Percentiles rank a stretch among this genome's conserved stretches.
phyloP scores from a whole-genome alignment of 2,888 invertebrate species.

The Hedya salicella region DNA sequence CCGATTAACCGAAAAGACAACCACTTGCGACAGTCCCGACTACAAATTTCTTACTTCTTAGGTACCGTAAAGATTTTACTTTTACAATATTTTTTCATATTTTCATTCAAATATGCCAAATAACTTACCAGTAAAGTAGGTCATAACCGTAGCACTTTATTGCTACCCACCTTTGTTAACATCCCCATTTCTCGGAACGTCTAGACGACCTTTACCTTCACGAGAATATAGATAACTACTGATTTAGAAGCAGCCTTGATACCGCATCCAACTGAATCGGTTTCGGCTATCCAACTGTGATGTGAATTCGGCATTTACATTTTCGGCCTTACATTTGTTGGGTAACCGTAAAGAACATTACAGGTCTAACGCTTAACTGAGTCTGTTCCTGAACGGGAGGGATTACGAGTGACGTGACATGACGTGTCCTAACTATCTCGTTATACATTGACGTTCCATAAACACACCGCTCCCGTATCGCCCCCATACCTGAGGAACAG shows the following conservation, averaged over 20 bases:
- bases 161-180: slow-evolving; percentile 3
- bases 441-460: no score
- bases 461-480: no score
- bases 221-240: background rate
- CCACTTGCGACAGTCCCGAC: no score
- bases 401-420: no score
- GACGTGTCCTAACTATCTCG: no score
- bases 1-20: background rate
- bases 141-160: background rate
- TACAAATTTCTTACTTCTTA: no score
- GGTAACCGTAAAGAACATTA: background rate
- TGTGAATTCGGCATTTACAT: slow-evolving; percentile 14
- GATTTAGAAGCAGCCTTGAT: slow-evolving; percentile 10
- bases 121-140: background rate
- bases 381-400: no score
- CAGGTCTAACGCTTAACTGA: no score
- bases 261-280: slow-evolving; percentile 4
- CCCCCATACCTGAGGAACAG: no score
- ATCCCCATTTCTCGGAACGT: slow-evolving; percentile 6
- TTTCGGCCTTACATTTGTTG: background rate
- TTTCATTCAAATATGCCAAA: background rate
- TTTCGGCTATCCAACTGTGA: slow-evolving; percentile 12
- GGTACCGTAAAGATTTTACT: background rate
- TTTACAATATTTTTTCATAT: background rate
- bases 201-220: slow-evolving; percentile 20